A percentile compares a stretch with the other conserved stretches of the same genome.
Conservation (phyloP, 2,888 invertebrate genomes). For the Uloborus plumipes region DNA sequence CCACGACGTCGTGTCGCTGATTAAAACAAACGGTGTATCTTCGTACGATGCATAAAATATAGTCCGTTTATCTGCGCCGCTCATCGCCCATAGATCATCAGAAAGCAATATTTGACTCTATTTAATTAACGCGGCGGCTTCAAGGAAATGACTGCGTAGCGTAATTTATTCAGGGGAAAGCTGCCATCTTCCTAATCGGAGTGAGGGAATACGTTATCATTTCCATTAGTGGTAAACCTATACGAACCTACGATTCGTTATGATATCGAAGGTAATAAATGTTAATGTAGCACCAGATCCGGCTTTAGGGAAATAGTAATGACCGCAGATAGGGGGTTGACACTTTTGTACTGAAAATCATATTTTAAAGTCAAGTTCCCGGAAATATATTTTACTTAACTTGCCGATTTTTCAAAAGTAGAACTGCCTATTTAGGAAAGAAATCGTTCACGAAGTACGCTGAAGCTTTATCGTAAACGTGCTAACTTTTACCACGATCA, state of each 20-base stretch:
- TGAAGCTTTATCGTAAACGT: too few relatives aligned
- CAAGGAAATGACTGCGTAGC: slow-evolving; percentile 48
- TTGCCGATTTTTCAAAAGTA: too few relatives aligned
- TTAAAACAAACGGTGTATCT: slow-evolving; percentile 55
- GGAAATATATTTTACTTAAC: neutral
- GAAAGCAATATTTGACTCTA: slow-evolving; percentile 41
- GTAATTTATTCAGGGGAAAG: slow-evolving; percentile 53
- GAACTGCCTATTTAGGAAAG: too few relatives aligned
- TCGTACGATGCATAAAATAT: slow-evolving; percentile 51
- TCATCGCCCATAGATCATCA: slow-evolving; percentile 50
- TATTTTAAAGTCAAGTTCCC: neutral
- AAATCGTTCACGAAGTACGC: too few relatives aligned
- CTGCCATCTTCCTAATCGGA: slow-evolving; percentile 43
- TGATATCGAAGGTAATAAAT: slow-evolving; percentile 46
- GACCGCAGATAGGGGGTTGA: slow-evolving; percentile 9
- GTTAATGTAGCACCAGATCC: slow-evolving; percentile 22
- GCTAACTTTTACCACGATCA: too few relatives aligned
- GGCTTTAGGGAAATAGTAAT: slow-evolving; percentile 45
- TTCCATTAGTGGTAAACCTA: slow-evolving; percentile 53
- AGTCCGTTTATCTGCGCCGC: slow-evolving; percentile 36
- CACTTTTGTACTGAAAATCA: neutral
- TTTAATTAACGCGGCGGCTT: slow-evolving; percentile 45
- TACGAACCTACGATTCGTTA: slow-evolving; percentile 35
- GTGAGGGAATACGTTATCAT: slow-evolving; percentile 30
- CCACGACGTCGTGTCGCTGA: slow-evolving; percentile 33